Conservation (phyloP, 1,140 invertebrate genomes). For the Drosophila asahinai region DNA sequence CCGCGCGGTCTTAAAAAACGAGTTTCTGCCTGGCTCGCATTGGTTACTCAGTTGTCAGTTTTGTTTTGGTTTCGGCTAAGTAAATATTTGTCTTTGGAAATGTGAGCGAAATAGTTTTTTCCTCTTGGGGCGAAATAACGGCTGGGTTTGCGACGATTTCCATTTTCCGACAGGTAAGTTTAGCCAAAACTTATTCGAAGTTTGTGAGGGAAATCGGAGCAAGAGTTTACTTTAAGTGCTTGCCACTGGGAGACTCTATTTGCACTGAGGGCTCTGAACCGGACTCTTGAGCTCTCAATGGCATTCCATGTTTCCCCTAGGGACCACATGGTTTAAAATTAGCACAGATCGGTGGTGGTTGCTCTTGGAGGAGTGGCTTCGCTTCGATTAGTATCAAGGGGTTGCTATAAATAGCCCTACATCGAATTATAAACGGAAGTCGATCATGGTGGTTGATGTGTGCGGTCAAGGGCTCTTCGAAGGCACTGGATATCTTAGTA, state of each 20-base stretch:
- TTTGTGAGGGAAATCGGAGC: slow-evolving; percentile 7
- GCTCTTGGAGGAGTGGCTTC: slow-evolving; percentile 13
- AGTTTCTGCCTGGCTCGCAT: slow-evolving; percentile 47
- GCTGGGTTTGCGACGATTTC: slow-evolving; percentile 40
- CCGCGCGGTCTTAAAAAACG: slow-evolving; percentile 53
- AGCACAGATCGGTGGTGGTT: slow-evolving; percentile 17
- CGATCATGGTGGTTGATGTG: slow-evolving; percentile 9
- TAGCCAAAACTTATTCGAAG: slow-evolving; percentile 13
- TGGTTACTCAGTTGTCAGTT: slow-evolving; percentile 17
- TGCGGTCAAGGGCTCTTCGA: slow-evolving; percentile 2
- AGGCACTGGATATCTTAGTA: background rate
- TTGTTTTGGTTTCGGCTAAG: slow-evolving; percentile 48
- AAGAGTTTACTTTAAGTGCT: slow-evolving; percentile 7
- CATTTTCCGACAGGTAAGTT: slow-evolving; percentile 50
- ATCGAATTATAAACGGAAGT: slow-evolving; percentile 11
- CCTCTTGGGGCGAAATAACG: slow-evolving; percentile 31
- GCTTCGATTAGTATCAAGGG: slow-evolving; percentile 15
- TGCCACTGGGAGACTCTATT: background rate
- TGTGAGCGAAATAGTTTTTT: slow-evolving; percentile 28
- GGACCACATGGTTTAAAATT: slow-evolving; percentile 10
- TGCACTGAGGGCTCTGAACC: background rate
- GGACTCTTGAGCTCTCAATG: background rate
- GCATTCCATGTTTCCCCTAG: slow-evolving; percentile 4
- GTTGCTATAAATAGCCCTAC: slow-evolving; percentile 4
- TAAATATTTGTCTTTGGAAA: slow-evolving; percentile 67